Conservation (phyloP, 1,140 invertebrate species). For the Calephelis nemesis region DNA sequence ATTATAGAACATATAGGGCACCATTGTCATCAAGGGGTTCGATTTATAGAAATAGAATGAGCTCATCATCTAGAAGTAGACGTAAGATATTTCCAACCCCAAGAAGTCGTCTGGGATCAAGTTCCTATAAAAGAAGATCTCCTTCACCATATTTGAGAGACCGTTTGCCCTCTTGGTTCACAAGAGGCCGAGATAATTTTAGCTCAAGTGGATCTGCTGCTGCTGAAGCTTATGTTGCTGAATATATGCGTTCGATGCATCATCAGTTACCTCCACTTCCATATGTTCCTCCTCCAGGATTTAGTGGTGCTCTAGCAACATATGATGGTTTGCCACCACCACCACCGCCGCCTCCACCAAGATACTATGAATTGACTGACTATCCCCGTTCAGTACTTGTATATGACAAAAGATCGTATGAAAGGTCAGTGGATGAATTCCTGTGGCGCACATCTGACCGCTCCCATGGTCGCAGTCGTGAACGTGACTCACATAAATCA, state of each 20-base stretch:
- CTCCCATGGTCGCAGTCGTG: slow-evolving; percentile 78
- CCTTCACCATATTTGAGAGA: slow-evolving; percentile 77
- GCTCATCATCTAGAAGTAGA: slow-evolving; percentile 65
- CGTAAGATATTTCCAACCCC: slow-evolving; percentile 76
- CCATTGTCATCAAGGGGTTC: slow-evolving; percentile 64
- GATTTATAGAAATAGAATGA: slow-evolving; percentile 64
- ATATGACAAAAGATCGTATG: slow-evolving; percentile 89
- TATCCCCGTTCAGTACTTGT: slow-evolving; percentile 80
- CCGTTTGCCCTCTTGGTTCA: slow-evolving; percentile 71
- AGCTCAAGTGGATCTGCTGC: slow-evolving; percentile 81
- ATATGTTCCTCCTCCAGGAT: slow-evolving; percentile 83
- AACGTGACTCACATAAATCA: slow-evolving; percentile 76
- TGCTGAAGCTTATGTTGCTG: slow-evolving; percentile 87
- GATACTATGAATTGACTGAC: slow-evolving; percentile 87
- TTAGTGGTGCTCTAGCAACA: slow-evolving; percentile 78
- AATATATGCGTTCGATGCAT: slow-evolving; percentile 91
- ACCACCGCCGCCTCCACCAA: slow-evolving; percentile 85
- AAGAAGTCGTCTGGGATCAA: slow-evolving; percentile 69
- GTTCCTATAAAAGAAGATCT: slow-evolving; percentile 80
- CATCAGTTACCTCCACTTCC: slow-evolving; percentile 87
- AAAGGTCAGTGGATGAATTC: slow-evolving; percentile 94
- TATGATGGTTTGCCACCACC: slow-evolving; percentile 88
- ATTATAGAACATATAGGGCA: slow-evolving; percentile 73
- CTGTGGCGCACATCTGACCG: slow-evolving; percentile 89
- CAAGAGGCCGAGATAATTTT: slow-evolving; percentile 70